Evolutionary conservation across 2,797 vertebrate genomes (phyloP).

Genomic region (Sebastes cheni): DNA sequence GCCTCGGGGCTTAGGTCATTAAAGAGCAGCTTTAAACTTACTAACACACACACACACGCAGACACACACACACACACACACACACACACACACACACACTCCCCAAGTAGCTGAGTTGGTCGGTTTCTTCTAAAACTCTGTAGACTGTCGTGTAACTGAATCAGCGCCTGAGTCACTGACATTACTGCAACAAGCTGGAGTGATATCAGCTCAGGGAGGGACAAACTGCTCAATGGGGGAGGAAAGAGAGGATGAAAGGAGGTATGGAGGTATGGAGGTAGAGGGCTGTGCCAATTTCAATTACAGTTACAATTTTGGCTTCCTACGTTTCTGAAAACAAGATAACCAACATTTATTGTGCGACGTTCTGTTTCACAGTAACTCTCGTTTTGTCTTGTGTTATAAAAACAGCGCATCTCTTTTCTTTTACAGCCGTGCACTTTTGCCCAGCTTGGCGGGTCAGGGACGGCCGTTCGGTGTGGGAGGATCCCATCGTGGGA

Average conservation of each 20-base stretch:
- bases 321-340: no score
- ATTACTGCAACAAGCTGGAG: slow-evolving; percentile 29
- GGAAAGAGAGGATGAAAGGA: neutral
- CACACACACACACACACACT: slow-evolving; percentile 23
- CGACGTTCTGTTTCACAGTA: no score
- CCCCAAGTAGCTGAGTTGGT: slow-evolving; percentile 62
- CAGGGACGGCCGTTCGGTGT: no score
- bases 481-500: no score
- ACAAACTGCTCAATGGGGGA: slow-evolving; percentile 1
- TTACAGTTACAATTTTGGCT: no score
- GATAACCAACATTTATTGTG: no score
- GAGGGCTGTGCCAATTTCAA: no score
- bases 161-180: slow-evolving; percentile 32
- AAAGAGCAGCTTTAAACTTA: slow-evolving; percentile 63
- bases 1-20: slow-evolving; percentile 65
- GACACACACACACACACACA: slow-evolving; percentile 22
- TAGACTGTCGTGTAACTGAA: slow-evolving; percentile 45
- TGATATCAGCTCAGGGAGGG: slow-evolving; percentile 34
- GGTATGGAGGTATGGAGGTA: neutral
- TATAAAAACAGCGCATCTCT: no score
- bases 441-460: no score
- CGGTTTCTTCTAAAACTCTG: slow-evolving; percentile 55
- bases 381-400: no score
- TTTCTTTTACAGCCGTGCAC: no score
- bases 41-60: slow-evolving; percentile 24